Evolutionary conservation across 1,140 invertebrate species (phyloP).

Genomic region (Meloidogyne hapla): DNA sequence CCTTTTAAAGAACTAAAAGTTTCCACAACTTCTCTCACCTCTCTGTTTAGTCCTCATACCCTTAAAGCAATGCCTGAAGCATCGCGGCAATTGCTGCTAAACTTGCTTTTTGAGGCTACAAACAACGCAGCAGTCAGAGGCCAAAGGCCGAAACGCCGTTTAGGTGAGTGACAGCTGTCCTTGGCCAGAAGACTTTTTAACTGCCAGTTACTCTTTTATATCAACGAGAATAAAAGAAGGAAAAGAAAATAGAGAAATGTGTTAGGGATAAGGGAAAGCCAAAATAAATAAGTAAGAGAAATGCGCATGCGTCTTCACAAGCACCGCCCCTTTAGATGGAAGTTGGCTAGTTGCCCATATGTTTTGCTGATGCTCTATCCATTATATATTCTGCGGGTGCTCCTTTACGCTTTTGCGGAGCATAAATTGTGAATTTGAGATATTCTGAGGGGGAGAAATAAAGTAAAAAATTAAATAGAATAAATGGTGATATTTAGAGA

Average conservation of each 20-base stretch:
- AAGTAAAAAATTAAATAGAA: too few species aligned
- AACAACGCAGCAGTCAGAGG: neutral
- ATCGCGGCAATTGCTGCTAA: neutral
- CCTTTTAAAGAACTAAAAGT: neutral
- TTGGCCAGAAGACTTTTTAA: neutral
- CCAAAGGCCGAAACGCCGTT: neutral
- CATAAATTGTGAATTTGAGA: neutral
- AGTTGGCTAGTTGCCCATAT: neutral
- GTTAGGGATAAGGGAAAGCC: neutral
- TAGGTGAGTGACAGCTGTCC: neutral
- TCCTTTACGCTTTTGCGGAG: neutral
- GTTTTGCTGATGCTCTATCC: neutral
- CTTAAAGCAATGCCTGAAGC: neutral
- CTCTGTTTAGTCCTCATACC: neutral
- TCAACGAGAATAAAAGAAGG: too few species aligned
- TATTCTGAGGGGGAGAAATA: neutral
- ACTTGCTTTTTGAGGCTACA: neutral
- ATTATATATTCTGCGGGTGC: neutral
- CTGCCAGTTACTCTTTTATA: neutral
- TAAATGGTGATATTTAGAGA: too few species aligned
- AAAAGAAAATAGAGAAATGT: neutral
- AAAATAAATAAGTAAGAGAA: neutral
- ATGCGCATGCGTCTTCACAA: neutral
- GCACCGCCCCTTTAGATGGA: neutral
- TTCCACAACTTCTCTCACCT: neutral